Evolutionary conservation across 2,113 vertebrate species (phyloP), one percentile per base, ranked within the genome.

Genomic region (Clarias gariepinus): DNA sequence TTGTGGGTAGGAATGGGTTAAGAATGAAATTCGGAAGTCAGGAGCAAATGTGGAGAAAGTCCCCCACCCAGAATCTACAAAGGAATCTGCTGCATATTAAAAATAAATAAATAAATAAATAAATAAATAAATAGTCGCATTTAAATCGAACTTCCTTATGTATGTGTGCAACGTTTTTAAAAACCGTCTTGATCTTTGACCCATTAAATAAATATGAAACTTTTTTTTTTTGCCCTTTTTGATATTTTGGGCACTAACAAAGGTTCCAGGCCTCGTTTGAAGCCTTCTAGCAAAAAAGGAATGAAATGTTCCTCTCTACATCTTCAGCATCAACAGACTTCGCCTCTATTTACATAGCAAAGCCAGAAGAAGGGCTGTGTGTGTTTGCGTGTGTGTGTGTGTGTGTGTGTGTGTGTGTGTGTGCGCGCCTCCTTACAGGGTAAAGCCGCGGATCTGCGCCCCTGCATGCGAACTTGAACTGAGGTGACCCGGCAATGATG

Each of bases 401-500:
- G 83, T 30, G 83, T 18, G 61, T 30, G 83, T 77, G 83, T n/a
- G n/a, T 53, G 83, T 30, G 83, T 18, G 61, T 53, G 55, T 81
- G 79, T 73, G 57, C 33, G 41, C 25, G 30, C 36, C 25, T 81
- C 79, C 80, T 66, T 87, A 83, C 86, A 74, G 77, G 81, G 83
- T 85, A 83, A 68, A 83, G 80, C 63, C 81, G 58, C 71, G 61
- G 57, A n/a, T 89, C 58, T 61, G 66, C 18, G 57, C 18, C 68
- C 81, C 36, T 68, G 58, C 78, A 19, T 84, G 87, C 90, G 91
- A 94, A 93, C 92, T 90, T 93, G 93, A 92, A 90, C 92, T 79
- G 83, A 36, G 73, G 36, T 91, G 78, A 93, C 93, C 92, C 90
- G 91, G 87, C 90, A 90, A 90, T 90, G 92, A 91, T 92, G 91